Base-by-base conservation (phyloP, 2,797 vertebrate genomes). In the Brachyrhaphis roseni region DNA sequence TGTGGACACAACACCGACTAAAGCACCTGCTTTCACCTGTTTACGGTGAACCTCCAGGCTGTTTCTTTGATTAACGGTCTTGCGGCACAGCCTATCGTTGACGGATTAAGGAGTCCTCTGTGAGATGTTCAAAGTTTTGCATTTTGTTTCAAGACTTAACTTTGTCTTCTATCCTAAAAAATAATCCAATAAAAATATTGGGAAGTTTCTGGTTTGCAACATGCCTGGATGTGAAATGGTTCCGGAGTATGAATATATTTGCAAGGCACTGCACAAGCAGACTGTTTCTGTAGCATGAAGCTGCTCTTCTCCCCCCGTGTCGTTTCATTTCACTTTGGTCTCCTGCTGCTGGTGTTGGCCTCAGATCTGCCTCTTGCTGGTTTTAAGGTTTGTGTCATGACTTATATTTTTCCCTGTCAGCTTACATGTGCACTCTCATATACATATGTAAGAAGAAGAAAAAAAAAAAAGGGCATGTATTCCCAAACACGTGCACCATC, bases 311-410 rank as follows among this genome's bases (percentile, higher is more conserved):
- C 49, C 47, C 2, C 34, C 4, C 0, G 1, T 41, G 64, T n/a
- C 26, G 1, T 71, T 45, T 71, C 75, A 82, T 86, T 84, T 86
- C 68, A 57, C 74, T 5, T 78, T 26, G 39, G 1, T 71, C 68
- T 70, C 16, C 26, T 57, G 68, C 76, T 31, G 23, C 39, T 28
- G 36, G 36, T 26, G 36, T 66, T 31, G 49, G 23, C 15, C 7
- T 71, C 47, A 43, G 47, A 43, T 55, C 45, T 43, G 12, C 2
- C 47, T 41, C 64, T 49, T 2, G 46, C 64, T 51, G 28, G 18
- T 85, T 51, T 53, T 8, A 85, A 76, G 70, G 49, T 59, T 12
- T 28, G 3, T 10, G 34, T 82, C 13, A 20, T 66, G 70, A 82
- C 76, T 74, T 51, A 55, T 86, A 72, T 75, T 59, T 76, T 55